Evolutionary conservation across 1,140 invertebrate species (phyloP), one percentile per base, ranked within the genome.

Genomic region (Musca vetustissima): DNA sequence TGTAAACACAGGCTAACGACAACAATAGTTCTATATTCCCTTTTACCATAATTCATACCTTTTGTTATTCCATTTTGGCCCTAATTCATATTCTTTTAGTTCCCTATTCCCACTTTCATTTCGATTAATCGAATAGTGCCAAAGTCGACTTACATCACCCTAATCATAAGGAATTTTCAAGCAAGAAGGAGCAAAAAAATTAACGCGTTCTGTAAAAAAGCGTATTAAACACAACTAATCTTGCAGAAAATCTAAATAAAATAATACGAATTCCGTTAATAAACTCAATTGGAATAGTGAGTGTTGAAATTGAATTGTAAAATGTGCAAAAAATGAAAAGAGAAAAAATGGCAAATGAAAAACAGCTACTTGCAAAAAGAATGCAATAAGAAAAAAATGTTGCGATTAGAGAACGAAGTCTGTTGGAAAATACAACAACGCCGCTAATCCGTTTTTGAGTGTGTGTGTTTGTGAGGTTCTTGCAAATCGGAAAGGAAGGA

Each of bases 141-240:
- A n/a, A n/a, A n/a, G n/a, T n/a, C n/a, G n/a, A n/a, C n/a, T n/a
- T n/a, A n/a, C n/a, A n/a, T n/a, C n/a, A n/a, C n/a, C 9, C 28
- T 32, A 7, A 43, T 43, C 36, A 9, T 15, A 59, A 32, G 25
- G 55, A 59, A 59, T 61, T 59, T 61, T 61, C 57, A 61, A 61
- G 57, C 57, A 61, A 32, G 28, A 61, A 61, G 57, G 32, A 36
- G 36, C n/a, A 61, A 21, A 43, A 61, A 36, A 17, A 36, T n/a
- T 32, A 61, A 43, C 57, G 28, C 57, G 57, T 36, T 36, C 36
- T 43, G 4, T 36, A 9, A 59, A 57, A 36, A 61, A 61, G 36
- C 57, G 57, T 61, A 36, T 43, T 21, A 43, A 36, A 61, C 57
- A 61, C 57, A 61, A 61, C 36, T 61, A 36, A 13, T 36, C 36